Evolutionary conservation across 2,113 vertebrate species (phyloP), one percentile per base, ranked within the genome.

Genomic region (Casuarius casuarius): DNA sequence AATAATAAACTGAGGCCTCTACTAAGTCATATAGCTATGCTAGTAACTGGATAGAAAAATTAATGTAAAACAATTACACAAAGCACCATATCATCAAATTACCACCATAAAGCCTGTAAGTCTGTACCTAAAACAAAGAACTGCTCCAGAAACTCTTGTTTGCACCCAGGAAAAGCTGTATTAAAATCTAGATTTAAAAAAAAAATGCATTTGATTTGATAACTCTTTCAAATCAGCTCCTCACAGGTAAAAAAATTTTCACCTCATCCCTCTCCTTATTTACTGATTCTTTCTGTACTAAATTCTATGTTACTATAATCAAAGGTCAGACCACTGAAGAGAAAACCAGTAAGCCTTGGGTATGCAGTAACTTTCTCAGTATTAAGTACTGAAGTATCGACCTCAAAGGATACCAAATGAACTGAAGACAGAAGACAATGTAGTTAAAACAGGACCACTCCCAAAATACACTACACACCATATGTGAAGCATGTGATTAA

Each of bases 381-480:
- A 78, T 13, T 15, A 65, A 49, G 12, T 61, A 63, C 33, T 70
- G 46, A 71, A 52, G 14, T 51, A 84, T 61, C 0, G 0, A 22
- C 9, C 56, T 52, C n/a, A 77, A 81, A 84, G 25, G 6, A 6
- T 40, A 82, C 21, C 21, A 76, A 83, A 79, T 70, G 38, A 93
- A 77, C 26, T 38, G 33, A 84, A 91, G 68, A 84, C 89, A 79
- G 63, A 84, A 84, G n/a, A 75, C 19, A 28, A 90, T 40, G 44
- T 52, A 75, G 38, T 25, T 71, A 75, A 92, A 91, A 4, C 20
- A 63, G 14, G 16, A 67, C 68, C 74, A 59, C 44, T 80, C 25
- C 22, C 19, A 81, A 35, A 67, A 76, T 35, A 90, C 71, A 61
- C 58, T 48, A 48, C 16, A 79, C 2, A 6, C 52, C 56, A 23